Evolutionary conservation across 2,888 invertebrate genomes (phyloP).

Genomic region (Eupithecia subfuscata): DNA sequence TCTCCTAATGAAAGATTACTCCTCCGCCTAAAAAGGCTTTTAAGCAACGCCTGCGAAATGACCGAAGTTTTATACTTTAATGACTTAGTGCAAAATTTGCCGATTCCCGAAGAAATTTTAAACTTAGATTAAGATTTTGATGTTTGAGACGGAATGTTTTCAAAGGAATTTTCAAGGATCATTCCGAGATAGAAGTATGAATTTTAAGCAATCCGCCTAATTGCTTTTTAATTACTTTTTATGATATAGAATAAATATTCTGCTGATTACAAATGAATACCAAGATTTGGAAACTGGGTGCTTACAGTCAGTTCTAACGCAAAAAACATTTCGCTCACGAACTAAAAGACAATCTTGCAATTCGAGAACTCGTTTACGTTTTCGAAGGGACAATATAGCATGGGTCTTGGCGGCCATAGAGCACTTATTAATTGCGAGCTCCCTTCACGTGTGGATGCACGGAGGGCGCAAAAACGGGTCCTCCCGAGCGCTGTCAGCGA

Average conservation of each 20-base stretch:
- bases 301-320: background rate
- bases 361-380: constrained; percentile 8
- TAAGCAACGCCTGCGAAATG: constrained; percentile 83
- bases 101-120: constrained; percentile 83
- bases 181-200: constrained; percentile 74
- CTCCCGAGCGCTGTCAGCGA: constrained; percentile 83
- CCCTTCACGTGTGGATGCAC: constrained; percentile 73
- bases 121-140: constrained; percentile 84
- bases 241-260: constrained; percentile 49
- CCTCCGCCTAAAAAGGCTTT: constrained; percentile 84
- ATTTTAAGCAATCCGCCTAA: constrained; percentile 78
- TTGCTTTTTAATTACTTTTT: constrained; percentile 82
- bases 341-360: constrained; percentile 1
- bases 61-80: constrained; percentile 84
- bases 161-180: constrained; percentile 66
- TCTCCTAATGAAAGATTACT: constrained; percentile 84
- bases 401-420: constrained; percentile 53
- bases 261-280: constrained; percentile 9
- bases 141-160: constrained; percentile 77
- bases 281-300: background rate
- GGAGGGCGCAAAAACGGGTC: constrained; percentile 81
- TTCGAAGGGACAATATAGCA: constrained; percentile 7
- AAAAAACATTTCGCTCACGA: background rate
- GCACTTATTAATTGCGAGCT: constrained; percentile 81
- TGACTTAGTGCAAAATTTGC: constrained; percentile 84